Percentiles rank a stretch among this genome's conserved stretches.
Evolutionary conservation across 2,888 invertebrate species (phyloP).

Genomic region (Eumacrocentrus americanus): DNA sequence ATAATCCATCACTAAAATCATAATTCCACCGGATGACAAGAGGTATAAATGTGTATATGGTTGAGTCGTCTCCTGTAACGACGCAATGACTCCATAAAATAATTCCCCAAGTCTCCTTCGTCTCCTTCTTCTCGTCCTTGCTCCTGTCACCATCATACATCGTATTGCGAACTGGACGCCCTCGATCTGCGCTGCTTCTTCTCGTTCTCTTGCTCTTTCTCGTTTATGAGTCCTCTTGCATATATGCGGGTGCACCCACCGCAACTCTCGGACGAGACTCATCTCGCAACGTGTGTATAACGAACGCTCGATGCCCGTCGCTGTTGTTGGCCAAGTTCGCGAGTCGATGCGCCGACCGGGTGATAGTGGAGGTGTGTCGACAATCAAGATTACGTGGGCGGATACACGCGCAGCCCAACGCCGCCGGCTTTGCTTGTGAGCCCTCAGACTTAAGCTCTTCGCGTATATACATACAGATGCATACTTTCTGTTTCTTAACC

Average conservation of each 20-base stretch:
- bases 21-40: too few species aligned
- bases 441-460: slow-evolving; percentile 17
- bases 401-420: slow-evolving; percentile 57
- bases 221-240: not conserved
- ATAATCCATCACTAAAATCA: not conserved
- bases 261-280: not conserved
- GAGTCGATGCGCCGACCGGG: slow-evolving; percentile 36
- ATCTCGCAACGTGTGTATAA: slow-evolving; percentile 3
- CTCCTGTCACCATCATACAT: not conserved
- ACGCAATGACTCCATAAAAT: too few species aligned
- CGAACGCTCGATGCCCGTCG: slow-evolving; percentile 8
- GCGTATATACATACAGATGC: slow-evolving; percentile 7
- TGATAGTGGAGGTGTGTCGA: slow-evolving; percentile 53
- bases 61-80: too few species aligned
- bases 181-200: not conserved
- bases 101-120: too few species aligned
- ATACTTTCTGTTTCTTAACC: slow-evolving; percentile 6
- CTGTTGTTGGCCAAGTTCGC: slow-evolving; percentile 28
- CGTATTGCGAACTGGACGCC: not conserved
- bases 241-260: slow-evolving; percentile 1
- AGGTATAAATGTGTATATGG: too few species aligned
- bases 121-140: too few species aligned
- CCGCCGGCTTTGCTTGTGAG: slow-evolving; percentile 42
- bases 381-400: slow-evolving; percentile 59
- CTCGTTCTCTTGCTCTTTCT: too few species aligned